Percentiles rank a stretch among this genome's conserved stretches.
Conservation (phyloP, 1,140 invertebrate species). For the Meloidogyne hapla region DNA sequence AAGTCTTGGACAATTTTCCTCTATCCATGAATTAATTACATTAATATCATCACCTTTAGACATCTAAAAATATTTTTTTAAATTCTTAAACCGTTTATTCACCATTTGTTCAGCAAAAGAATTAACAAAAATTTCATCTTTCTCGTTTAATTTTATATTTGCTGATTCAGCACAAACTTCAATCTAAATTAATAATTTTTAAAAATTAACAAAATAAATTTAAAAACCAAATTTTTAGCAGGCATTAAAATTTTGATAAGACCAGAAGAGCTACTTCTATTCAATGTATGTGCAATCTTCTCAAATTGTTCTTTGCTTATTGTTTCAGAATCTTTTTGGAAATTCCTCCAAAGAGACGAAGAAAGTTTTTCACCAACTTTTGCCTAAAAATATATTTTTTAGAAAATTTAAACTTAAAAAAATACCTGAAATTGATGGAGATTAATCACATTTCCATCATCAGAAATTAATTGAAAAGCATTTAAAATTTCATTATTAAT, state of each 20-base stretch:
- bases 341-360: background rate
- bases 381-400: background rate
- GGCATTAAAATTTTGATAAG: slow-evolving; percentile 27
- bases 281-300: slow-evolving; percentile 10
- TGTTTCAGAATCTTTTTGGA: background rate
- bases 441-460: background rate
- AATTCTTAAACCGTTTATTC: background rate
- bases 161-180: slow-evolving; percentile 17
- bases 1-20: slow-evolving; percentile 30
- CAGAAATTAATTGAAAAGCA: background rate
- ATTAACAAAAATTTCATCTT: slow-evolving; percentile 22
- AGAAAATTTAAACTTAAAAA: background rate
- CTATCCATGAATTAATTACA: slow-evolving; percentile 23
- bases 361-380: background rate
- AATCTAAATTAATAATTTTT: background rate
- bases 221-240: slow-evolving; percentile 5
- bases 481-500: background rate
- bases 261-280: background rate
- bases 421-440: background rate
- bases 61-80: slow-evolving; percentile 12
- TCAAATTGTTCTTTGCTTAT: slow-evolving; percentile 25
- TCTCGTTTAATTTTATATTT: slow-evolving; percentile 16
- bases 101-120: slow-evolving; percentile 36
- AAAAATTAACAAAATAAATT: background rate
- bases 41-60: slow-evolving; percentile 12